phyloP scores from a whole-genome alignment of 1,140 invertebrate species.

The Drosophila sulfurigaster region DNA sequence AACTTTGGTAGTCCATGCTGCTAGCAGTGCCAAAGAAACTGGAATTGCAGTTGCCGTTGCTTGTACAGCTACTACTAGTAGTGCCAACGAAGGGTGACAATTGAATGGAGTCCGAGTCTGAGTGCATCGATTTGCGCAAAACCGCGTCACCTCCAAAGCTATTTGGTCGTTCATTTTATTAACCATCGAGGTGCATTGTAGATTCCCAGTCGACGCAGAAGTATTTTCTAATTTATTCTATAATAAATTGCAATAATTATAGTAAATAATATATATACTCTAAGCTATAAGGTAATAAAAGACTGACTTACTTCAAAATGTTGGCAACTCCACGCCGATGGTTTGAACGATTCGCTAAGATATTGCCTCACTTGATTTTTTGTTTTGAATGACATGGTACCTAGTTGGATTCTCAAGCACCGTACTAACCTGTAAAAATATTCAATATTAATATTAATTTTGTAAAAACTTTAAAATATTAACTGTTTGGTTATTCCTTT shows the following conservation, averaged over 20 bases:
- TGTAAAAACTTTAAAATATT: no score
- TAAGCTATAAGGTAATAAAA: not conserved
- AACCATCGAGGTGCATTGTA: slow-evolving; percentile 37
- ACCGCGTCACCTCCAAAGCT: slow-evolving; percentile 41
- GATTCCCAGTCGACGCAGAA: slow-evolving; percentile 56
- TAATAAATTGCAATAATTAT: not conserved
- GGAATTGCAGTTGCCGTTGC: slow-evolving; percentile 19
- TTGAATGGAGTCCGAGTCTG: slow-evolving; percentile 52
- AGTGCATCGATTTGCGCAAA: slow-evolving; percentile 36
- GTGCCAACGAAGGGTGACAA: slow-evolving; percentile 37
- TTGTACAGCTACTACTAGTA: slow-evolving; percentile 11
- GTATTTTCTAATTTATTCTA: slow-evolving; percentile 45
- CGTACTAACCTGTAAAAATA: slow-evolving; percentile 89
- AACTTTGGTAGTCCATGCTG: slow-evolving; percentile 26
- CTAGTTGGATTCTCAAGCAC: slow-evolving; percentile 95
- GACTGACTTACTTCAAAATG: slow-evolving; percentile 50
- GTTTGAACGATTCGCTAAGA: slow-evolving; percentile 91
- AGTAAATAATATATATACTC: not conserved
- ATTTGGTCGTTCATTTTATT: slow-evolving; percentile 46
- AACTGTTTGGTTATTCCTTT: no score
- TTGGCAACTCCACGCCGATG: slow-evolving; percentile 74
- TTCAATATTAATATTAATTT: not conserved
- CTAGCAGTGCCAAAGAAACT: slow-evolving; percentile 26
- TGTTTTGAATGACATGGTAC: slow-evolving; percentile 95
- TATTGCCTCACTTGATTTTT: slow-evolving; percentile 95